Evolutionary conservation across 2,113 vertebrate species (phyloP).

Genomic region (Camelus bactrianus): DNA sequence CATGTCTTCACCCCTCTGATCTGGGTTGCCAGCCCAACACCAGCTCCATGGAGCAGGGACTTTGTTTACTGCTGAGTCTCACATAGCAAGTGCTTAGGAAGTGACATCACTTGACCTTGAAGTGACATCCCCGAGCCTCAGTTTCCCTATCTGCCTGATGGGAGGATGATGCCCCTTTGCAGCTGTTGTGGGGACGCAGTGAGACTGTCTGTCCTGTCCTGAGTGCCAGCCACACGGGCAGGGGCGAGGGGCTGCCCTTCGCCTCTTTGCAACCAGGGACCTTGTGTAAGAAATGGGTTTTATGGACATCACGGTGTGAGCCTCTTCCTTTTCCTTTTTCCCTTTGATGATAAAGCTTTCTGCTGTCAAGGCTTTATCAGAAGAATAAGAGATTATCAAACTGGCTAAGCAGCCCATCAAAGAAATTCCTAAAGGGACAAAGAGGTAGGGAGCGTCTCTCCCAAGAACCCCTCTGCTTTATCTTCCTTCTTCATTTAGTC

Average conservation of each 20-base stretch:
- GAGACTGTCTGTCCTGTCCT: background rate
- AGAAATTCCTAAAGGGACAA: background rate
- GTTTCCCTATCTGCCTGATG: background rate
- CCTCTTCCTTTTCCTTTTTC: background rate
- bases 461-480: background rate
- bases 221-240: rapidly evolving
- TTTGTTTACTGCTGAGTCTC: background rate
- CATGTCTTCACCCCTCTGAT: rapidly evolving
- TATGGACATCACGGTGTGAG: background rate
- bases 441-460: background rate
- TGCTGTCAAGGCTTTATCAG: background rate
- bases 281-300: background rate
- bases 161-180: background rate
- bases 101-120: background rate
- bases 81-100: background rate
- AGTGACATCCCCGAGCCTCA: background rate
- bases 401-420: background rate
- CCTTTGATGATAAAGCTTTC: background rate
- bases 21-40: rapidly evolving
- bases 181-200: background rate
- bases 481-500: background rate
- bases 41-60: background rate
- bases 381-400: background rate
- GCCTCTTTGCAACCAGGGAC: background rate
- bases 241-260: rapidly evolving